A percentile compares a stretch with the other conserved stretches of the same genome.
phyloP scores from a whole-genome alignment of 2,888 invertebrate species.

The Perizoma affinitatum region DNA sequence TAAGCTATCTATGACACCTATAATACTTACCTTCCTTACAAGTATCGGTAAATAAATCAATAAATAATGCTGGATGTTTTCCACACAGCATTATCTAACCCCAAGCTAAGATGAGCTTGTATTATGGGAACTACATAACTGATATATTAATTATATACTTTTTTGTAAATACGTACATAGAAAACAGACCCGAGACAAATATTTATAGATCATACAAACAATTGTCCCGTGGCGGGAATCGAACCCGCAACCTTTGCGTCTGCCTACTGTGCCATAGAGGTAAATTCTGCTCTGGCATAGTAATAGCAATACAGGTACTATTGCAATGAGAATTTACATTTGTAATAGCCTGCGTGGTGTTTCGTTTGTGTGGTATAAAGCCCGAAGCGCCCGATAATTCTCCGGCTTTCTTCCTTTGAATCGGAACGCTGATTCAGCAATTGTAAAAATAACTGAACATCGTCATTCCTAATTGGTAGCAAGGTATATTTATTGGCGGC shows the following conservation, averaged over 20 bases:
- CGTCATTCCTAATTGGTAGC: not conserved
- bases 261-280: too few species aligned
- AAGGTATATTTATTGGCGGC: too few species aligned
- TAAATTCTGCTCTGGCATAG: not conserved
- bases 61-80: too few species aligned
- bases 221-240: too few species aligned
- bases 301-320: constrained; percentile 16
- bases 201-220: constrained; percentile 13
- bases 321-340: constrained; percentile 22
- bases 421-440: constrained; percentile 19
- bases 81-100: too few species aligned
- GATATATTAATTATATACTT: too few species aligned
- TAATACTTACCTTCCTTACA: too few species aligned
- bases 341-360: constrained; percentile 13
- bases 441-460: constrained; percentile 14
- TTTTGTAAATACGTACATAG: too few species aligned
- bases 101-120: too few species aligned
- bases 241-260: too few species aligned
- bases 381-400: constrained; percentile 15
- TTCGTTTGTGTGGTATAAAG: constrained; percentile 20
- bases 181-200: not conserved
- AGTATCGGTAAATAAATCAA: too few species aligned
- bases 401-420: constrained; percentile 15
- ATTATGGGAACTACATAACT: too few species aligned
- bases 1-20: not conserved